Percentiles rank a stretch among this genome's conserved stretches.
Evolutionary conservation across 2,113 vertebrate genomes (phyloP).

Genomic region (Chrysemys picta): DNA sequence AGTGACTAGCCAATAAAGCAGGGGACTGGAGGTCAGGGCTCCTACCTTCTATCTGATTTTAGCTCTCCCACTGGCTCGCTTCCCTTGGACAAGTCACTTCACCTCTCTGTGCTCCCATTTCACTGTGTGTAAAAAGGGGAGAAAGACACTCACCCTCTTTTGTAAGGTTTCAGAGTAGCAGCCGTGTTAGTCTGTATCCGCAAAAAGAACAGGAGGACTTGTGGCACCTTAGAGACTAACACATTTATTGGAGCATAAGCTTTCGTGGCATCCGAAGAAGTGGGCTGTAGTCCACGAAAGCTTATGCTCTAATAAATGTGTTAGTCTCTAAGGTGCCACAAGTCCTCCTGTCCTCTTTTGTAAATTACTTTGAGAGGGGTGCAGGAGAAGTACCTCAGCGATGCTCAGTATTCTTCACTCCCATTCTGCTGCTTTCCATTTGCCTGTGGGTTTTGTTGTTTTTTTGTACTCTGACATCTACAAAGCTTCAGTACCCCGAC

Average conservation of each 20-base stretch:
- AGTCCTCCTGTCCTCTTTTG: neutral
- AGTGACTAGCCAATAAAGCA: neutral
- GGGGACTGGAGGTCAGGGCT: neutral
- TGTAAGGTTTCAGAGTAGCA: neutral
- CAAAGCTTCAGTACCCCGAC: neutral
- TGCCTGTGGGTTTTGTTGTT: neutral
- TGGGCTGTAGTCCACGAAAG: too few relatives aligned
- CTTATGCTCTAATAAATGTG: too few relatives aligned
- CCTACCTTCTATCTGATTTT: fast-evolving
- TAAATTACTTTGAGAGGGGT: fast-evolving
- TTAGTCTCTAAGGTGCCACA: too few relatives aligned
- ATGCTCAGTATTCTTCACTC: neutral
- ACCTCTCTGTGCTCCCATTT: neutral
- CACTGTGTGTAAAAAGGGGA: neutral
- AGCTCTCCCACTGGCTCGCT: fast-evolving
- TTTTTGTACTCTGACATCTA: neutral
- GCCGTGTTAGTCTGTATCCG: too few relatives aligned
- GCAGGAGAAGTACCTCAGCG: neutral
- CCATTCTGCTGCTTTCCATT: neutral
- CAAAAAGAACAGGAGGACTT: too few relatives aligned
- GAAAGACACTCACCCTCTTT: neutral
- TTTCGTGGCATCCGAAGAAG: too few relatives aligned
- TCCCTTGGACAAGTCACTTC: fast-evolving
- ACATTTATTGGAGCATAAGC: too few relatives aligned
- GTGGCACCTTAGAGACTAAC: too few relatives aligned